phyloP scores from a whole-genome alignment of 2,888 invertebrate genomes.

The Clitarchus hookeri region DNA sequence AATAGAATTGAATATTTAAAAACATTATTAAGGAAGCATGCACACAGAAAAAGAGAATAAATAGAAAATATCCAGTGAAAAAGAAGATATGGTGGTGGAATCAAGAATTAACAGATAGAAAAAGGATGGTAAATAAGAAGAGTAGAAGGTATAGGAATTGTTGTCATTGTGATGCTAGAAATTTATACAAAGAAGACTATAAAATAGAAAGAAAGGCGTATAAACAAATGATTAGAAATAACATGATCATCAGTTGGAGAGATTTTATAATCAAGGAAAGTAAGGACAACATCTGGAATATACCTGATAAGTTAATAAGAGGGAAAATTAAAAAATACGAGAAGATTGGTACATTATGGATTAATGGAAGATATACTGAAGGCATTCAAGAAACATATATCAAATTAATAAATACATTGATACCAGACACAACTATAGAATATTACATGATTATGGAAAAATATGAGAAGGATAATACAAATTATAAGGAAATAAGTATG shows the following conservation, averaged over 20 bases:
- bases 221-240: not conserved
- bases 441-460: no score
- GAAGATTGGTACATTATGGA: not conserved
- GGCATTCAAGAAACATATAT: not conserved
- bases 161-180: not conserved
- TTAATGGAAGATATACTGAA: not conserved
- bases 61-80: not conserved
- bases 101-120: no score
- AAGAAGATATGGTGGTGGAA: not conserved
- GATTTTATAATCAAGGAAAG: not conserved
- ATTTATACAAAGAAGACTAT: not conserved
- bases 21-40: not conserved
- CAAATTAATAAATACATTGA: no score
- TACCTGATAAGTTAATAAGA: not conserved
- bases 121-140: not conserved
- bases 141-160: not conserved
- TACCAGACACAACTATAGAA: no score
- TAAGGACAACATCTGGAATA: not conserved
- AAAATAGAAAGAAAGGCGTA: not conserved
- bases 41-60: not conserved
- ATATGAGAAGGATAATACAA: no score
- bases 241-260: not conserved
- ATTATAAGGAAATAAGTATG: no score
- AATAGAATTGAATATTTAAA: not conserved
- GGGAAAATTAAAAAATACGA: not conserved